Evolutionary conservation across 2,888 invertebrate species (phyloP).

Genomic region (Dichetophora obliterata): DNA sequence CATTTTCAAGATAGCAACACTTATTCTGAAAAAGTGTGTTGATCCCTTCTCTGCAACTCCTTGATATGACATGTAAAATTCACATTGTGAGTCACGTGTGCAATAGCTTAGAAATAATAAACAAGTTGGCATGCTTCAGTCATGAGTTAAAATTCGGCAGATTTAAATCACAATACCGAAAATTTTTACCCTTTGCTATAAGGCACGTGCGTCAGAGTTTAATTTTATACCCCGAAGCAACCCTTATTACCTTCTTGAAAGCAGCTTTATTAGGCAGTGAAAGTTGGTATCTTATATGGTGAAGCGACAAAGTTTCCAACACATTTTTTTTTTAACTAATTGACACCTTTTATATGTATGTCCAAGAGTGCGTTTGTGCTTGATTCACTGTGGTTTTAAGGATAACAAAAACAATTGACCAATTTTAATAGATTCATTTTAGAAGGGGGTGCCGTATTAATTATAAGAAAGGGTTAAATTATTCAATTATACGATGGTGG

Average conservation of each 20-base stretch:
- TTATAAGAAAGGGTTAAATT: constrained; percentile 22
- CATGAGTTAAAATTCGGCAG: too few species aligned
- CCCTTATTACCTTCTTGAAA: background rate
- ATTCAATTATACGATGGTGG: background rate
- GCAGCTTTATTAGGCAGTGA: too few species aligned
- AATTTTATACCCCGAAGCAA: constrained; percentile 21
- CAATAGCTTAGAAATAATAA: too few species aligned
- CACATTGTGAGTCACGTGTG: too few species aligned
- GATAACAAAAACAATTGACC: constrained; percentile 14
- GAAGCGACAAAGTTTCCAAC: background rate
- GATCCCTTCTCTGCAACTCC: too few species aligned
- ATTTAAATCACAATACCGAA: too few species aligned
- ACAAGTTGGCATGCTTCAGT: too few species aligned
- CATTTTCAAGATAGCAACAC: too few species aligned
- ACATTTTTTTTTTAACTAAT: background rate
- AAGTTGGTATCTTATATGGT: too few species aligned
- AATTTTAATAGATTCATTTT: constrained; percentile 2
- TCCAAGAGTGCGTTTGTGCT: too few species aligned
- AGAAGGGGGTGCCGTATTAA: background rate
- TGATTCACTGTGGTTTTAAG: background rate
- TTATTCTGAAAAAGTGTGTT: too few species aligned
- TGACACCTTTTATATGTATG: background rate
- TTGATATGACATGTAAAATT: too few species aligned
- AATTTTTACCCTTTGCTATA: background rate
- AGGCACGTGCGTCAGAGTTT: background rate